These are phyloP conservation scores for Flexamia atlantica DNA, from an alignment of 2,888 invertebrate species.

Conservation along the genomic window DNA sequence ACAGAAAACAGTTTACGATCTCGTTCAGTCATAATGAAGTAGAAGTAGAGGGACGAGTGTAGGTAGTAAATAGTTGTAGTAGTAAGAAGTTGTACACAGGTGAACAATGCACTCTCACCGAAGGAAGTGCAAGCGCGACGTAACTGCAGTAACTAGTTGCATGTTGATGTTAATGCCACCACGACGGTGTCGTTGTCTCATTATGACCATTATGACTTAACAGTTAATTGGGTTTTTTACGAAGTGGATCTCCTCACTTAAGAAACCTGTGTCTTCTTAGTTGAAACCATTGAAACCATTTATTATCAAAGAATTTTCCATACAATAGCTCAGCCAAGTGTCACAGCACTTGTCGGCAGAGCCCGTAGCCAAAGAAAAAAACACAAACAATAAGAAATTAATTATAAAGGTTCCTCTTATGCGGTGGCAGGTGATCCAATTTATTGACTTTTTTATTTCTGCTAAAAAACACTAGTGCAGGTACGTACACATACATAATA, in stretches of 20 bases:
- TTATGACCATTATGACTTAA: slow-evolving; percentile 19
- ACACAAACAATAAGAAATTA: too few species aligned
- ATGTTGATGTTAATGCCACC: slow-evolving; percentile 1
- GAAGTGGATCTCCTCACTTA: neutral
- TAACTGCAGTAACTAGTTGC: neutral
- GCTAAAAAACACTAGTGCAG: too few species aligned
- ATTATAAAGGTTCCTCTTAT: too few species aligned
- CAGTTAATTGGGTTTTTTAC: neutral
- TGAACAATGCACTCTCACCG: slow-evolving; percentile 15
- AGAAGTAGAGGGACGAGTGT: neutral
- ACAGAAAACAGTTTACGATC: neutral
- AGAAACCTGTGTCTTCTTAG: neutral
- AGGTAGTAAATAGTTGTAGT: neutral
- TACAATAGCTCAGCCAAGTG: too few species aligned
- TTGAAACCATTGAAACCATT: too few species aligned
- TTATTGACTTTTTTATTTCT: too few species aligned
- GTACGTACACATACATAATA: too few species aligned
- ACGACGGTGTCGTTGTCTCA: neutral
- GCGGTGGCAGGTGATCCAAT: too few species aligned
- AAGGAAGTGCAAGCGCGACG: neutral
- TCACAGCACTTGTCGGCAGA: too few species aligned
- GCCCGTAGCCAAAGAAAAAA: too few species aligned
- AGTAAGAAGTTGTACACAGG: slow-evolving; percentile 4
- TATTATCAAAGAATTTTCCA: too few species aligned
- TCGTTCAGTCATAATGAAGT: neutral